phyloP scores from a whole-genome alignment of 1,140 invertebrate genomes.

The Ectropis grisescens region DNA sequence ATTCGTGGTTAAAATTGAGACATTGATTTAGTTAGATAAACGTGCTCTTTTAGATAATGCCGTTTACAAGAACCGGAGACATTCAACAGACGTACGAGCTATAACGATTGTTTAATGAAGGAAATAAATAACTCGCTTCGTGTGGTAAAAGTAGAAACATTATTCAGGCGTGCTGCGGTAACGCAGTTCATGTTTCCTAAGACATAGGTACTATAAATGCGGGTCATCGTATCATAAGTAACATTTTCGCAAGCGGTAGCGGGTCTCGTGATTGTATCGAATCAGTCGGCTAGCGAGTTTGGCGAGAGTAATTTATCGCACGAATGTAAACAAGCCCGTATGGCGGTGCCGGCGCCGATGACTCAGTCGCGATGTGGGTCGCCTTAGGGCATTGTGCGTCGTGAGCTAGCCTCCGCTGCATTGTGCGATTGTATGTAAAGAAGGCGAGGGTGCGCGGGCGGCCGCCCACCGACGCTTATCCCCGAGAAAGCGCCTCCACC shows the following conservation, averaged over 20 bases:
- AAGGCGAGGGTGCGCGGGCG: slow-evolving; percentile 44
- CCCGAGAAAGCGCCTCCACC: slow-evolving; percentile 28
- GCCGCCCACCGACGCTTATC: slow-evolving; percentile 22
- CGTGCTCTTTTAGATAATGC: background rate
- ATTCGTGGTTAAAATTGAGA: slow-evolving; percentile 34
- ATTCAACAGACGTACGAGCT: too few relatives aligned
- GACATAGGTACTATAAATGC: too few relatives aligned
- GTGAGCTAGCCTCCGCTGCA: slow-evolving; percentile 22
- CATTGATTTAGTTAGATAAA: slow-evolving; percentile 25
- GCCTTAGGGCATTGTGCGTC: slow-evolving; percentile 44
- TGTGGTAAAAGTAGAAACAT: too few relatives aligned
- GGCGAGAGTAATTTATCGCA: slow-evolving; percentile 53
- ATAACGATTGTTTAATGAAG: too few relatives aligned
- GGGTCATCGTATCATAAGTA: too few relatives aligned
- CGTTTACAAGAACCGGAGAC: too few relatives aligned
- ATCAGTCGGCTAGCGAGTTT: too few relatives aligned
- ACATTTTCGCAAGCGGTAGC: too few relatives aligned
- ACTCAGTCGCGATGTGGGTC: slow-evolving; percentile 53
- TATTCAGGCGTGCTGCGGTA: too few relatives aligned
- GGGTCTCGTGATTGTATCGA: slow-evolving; percentile 18
- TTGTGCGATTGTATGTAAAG: slow-evolving; percentile 61
- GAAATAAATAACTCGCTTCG: too few relatives aligned
- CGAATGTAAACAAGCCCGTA: slow-evolving; percentile 60
- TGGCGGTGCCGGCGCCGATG: slow-evolving; percentile 38
- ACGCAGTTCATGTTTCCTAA: too few relatives aligned